A percentile compares a stretch with the other conserved stretches of the same genome.
Evolutionary conservation across 2,888 invertebrate genomes (phyloP).

Genomic region (Drosophila parthenogenetica): DNA sequence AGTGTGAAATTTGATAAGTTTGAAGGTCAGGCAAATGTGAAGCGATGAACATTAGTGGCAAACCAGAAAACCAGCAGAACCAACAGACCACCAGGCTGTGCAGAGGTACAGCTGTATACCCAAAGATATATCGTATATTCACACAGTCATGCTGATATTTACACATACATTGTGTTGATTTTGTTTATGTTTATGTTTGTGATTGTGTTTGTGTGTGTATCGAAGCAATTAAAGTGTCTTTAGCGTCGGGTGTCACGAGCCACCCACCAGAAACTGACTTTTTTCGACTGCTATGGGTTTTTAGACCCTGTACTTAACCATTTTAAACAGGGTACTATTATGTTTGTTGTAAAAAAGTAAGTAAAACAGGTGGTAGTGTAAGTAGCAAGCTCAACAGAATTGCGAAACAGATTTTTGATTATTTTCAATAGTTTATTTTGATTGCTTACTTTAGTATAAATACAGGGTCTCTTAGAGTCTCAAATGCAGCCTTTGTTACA

Average conservation of each 20-base stretch:
- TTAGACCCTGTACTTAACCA: neutral
- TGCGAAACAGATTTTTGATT: too few species aligned
- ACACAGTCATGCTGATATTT: slow-evolving; percentile 24
- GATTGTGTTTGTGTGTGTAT: slow-evolving; percentile 21
- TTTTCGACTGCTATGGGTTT: slow-evolving; percentile 12
- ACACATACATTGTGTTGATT: slow-evolving; percentile 17
- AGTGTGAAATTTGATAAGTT: slow-evolving; percentile 62
- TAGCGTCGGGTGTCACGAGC: slow-evolving; percentile 59
- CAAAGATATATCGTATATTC: slow-evolving; percentile 20
- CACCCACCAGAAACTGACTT: slow-evolving; percentile 40
- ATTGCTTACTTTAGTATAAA: too few species aligned
- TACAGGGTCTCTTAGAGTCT: too few species aligned
- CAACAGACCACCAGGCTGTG: neutral
- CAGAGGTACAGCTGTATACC: neutral
- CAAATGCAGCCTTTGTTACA: too few species aligned
- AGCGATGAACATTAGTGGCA: slow-evolving; percentile 62
- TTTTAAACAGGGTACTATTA: too few species aligned
- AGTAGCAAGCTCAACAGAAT: too few species aligned
- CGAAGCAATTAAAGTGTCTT: slow-evolving; percentile 78
- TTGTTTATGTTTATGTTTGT: slow-evolving; percentile 17
- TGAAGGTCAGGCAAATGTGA: slow-evolving; percentile 74
- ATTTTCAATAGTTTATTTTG: too few species aligned
- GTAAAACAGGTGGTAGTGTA: too few species aligned
- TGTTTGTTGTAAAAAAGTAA: too few species aligned
- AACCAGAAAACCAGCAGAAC: too few species aligned